Evolutionary conservation across 2,888 invertebrate species (phyloP), one percentile per base, ranked within the genome.

Genomic region (Drosophila dives): DNA sequence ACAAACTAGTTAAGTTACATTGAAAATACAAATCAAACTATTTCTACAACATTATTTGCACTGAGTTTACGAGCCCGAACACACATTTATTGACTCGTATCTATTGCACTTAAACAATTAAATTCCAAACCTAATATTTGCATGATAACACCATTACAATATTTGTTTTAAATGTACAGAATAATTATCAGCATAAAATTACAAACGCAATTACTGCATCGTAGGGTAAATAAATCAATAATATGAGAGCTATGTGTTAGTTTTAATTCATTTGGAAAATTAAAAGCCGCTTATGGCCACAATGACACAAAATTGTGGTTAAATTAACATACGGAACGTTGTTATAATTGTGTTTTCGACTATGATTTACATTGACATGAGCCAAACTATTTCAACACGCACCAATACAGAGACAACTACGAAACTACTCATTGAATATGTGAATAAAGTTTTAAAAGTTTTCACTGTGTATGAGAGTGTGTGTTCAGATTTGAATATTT

Each of bases 331-430:
- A 38, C 26, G 23, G 20, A 59, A 71, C 42, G n/a, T 54, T 12
- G 34, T 23, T 17, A 17, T 55, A 78, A 75, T 59, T 49, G 49
- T 42, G 60, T 53, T 26, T 66, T 62, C 32, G 63, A 54, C 54
- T 56, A 67, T 81, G 62, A 81, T 72, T 77, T 45, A 66, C 66
- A 59, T 61, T 66, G 66, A 72, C 67, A 67, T 64, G 36, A 64
- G 64, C 53, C 48, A 59, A 61, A 48, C 53, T 53, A 54, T 56
- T 60, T 23, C 11, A 34, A 61, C 53, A 34, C 36, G 11, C 58
- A 59, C 50, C 69, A 63, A 75, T 56, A 10, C 49, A 36, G 34
- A 61, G 77, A 56, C 56, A 66, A 33, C n/a, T 32, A 49, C 45
- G 0, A 58, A 61, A 61, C 72, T 65, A 60, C 50, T 49, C 49